Evolutionary conservation across 2,888 invertebrate genomes (phyloP).

Genomic region (Zeuzera pyrina): DNA sequence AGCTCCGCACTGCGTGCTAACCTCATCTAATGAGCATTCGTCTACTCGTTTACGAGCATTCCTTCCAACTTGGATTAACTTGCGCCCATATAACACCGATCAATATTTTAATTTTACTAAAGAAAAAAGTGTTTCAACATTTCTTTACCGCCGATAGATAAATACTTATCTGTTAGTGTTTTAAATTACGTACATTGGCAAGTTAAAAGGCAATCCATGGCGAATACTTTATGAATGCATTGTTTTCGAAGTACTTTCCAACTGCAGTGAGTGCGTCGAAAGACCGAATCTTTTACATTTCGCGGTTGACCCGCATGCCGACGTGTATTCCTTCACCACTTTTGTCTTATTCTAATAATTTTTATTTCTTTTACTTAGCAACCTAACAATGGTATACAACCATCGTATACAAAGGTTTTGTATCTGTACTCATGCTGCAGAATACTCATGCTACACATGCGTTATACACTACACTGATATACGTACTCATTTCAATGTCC

Average conservation of each 20-base stretch:
- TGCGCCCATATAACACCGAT: no score
- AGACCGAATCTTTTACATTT: conserved; percentile 45
- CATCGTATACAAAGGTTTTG: not conserved
- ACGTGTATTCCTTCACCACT: conserved; percentile 30
- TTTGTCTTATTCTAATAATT: conserved; percentile 11
- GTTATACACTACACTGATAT: conserved; percentile 29
- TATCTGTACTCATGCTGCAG: not conserved
- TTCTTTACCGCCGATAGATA: no score
- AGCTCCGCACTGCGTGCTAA: conserved; percentile 12
- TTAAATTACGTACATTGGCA: conserved; percentile 14
- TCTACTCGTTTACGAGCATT: conserved; percentile 39
- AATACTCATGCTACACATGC: conserved; percentile 23
- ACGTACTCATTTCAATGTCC: conserved; percentile 48
- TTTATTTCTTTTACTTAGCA: not conserved
- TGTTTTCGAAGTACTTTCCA: conserved; percentile 47
- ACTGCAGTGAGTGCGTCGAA: conserved; percentile 33
- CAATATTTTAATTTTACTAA: no score
- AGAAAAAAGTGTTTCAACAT: no score
- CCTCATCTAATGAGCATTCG: conserved; percentile 48
- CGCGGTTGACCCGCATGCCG: conserved; percentile 65
- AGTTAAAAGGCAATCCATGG: conserved; percentile 50
- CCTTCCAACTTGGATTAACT: conserved; percentile 31
- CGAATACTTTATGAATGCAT: conserved; percentile 63
- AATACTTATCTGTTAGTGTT: no score
- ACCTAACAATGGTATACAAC: not conserved